Percentiles rank a stretch among this genome's conserved stretches.
Conservation (phyloP, 2,113 vertebrate genomes). For the Antechinus flavipes region DNA sequence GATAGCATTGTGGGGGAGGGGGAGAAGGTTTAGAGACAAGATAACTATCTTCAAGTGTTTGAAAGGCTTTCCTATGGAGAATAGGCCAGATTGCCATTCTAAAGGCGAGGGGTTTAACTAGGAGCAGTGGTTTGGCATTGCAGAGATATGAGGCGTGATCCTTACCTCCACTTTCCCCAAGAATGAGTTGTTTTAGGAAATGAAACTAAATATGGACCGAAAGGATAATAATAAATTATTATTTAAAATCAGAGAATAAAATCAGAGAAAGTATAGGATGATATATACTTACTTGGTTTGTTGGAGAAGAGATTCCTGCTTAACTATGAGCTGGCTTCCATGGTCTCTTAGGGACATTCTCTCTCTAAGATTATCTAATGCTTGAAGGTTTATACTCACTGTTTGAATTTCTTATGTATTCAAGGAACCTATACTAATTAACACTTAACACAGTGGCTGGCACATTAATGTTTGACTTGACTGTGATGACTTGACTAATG, state of each 20-base stretch:
- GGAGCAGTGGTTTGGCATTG: neutral
- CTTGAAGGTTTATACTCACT: neutral
- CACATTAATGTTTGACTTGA: neutral
- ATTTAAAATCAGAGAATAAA: neutral
- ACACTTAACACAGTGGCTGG: neutral
- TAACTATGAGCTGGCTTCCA: neutral
- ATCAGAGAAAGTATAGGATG: neutral
- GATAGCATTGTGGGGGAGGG: neutral
- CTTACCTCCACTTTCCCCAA: neutral
- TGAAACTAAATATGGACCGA: neutral
- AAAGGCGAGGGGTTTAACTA: neutral
- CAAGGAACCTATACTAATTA: neutral
- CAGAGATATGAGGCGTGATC: neutral
- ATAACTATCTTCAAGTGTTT: neutral
- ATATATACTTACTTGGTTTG: neutral
- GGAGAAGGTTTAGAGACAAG: neutral
- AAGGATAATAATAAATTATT: neutral
- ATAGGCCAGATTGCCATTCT: neutral
- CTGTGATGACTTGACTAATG: neutral
- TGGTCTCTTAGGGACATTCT: neutral
- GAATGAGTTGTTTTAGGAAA: neutral
- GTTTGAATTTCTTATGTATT: neutral
- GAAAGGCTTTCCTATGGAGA: neutral
- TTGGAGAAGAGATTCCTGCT: neutral
- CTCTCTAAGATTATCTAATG: neutral